These are phyloP conservation scores for Manis pentadactyla DNA, from an alignment of 2,797 vertebrate genomes.

Conservation along the genomic window DNA sequence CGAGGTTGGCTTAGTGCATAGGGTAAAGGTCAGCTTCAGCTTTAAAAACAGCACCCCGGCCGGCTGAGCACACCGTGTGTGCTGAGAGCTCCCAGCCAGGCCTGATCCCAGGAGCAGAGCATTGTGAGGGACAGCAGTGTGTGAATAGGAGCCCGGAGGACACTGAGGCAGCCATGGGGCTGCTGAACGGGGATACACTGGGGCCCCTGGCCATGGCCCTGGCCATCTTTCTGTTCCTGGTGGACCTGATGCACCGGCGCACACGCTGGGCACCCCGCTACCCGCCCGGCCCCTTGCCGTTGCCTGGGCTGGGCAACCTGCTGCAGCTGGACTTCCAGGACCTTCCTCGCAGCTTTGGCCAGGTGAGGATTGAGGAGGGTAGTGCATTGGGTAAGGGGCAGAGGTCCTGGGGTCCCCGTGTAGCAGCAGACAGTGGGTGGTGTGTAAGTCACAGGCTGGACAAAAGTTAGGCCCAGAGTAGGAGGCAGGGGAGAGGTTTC, in stretches of 20 bases:
- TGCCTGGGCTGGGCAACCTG: constrained; percentile 84
- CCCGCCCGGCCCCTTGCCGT: constrained; percentile 73
- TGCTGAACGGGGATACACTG: constrained; percentile 45
- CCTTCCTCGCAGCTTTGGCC: not conserved
- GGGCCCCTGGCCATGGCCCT: constrained; percentile 51
- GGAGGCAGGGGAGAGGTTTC: not conserved
- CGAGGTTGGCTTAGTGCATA: not conserved
- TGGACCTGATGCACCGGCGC: constrained; percentile 84
- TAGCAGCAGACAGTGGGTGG: too few relatives aligned
- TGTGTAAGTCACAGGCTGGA: too few relatives aligned
- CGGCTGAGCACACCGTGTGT: fast-evolving
- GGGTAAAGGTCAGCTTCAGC: not conserved
- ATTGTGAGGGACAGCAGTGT: not conserved
- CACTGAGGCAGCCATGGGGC: not conserved
- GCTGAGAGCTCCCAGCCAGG: fast-evolving
- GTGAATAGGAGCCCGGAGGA: not conserved
- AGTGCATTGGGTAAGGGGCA: not conserved
- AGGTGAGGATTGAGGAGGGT: constrained; percentile 61
- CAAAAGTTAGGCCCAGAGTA: fast-evolving
- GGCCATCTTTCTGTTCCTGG: constrained; percentile 74
- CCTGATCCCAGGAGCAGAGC: not conserved
- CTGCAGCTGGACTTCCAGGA: constrained; percentile 68
- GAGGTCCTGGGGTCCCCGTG: not conserved
- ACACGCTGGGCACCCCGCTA: constrained; percentile 65
- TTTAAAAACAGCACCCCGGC: too few relatives aligned